Evolutionary conservation across 2,888 invertebrate genomes (phyloP).

Genomic region (Diogma glabrata): DNA sequence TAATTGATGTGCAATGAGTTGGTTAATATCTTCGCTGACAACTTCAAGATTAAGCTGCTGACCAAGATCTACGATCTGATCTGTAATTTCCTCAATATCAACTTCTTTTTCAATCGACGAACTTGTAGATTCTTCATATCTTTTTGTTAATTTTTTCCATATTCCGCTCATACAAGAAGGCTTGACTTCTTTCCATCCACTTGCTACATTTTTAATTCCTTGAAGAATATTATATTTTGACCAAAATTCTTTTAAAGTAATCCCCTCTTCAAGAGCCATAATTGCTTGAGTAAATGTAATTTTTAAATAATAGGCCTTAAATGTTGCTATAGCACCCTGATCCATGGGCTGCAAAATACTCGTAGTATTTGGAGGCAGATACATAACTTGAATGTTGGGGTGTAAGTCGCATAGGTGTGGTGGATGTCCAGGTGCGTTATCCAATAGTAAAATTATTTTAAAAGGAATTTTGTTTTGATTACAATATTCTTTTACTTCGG

Average conservation of each 20-base stretch:
- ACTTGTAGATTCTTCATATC: slow-evolving; percentile 6
- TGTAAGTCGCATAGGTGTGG: slow-evolving; percentile 6
- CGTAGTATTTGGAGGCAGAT: slow-evolving; percentile 6
- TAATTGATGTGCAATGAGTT: slow-evolving; percentile 2
- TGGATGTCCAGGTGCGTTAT: slow-evolving; percentile 6
- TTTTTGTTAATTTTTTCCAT: slow-evolving; percentile 6
- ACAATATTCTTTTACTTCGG: slow-evolving; percentile 6
- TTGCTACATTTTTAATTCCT: slow-evolving; percentile 6
- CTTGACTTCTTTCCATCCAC: slow-evolving; percentile 9
- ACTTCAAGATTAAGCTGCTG: slow-evolving; percentile 1
- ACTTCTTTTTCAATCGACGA: slow-evolving; percentile 9
- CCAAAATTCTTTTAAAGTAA: slow-evolving; percentile 8
- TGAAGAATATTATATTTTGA: slow-evolving; percentile 7
- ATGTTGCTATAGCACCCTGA: slow-evolving; percentile 5
- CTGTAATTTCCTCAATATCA: slow-evolving; percentile 5
- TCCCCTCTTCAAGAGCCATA: slow-evolving; percentile 9
- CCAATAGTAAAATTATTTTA: slow-evolving; percentile 4
- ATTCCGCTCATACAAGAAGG: slow-evolving; percentile 4
- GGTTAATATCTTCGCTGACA: slow-evolving; percentile 3
- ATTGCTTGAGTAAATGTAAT: slow-evolving; percentile 7
- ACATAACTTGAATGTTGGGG: slow-evolving; percentile 4
- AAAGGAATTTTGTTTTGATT: slow-evolving; percentile 1
- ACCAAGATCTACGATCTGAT: slow-evolving; percentile 6
- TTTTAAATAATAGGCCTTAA: slow-evolving; percentile 8
- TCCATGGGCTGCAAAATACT: slow-evolving; percentile 6